Conservation (phyloP, 2,113 vertebrate species). For the Chamaea fasciata region DNA sequence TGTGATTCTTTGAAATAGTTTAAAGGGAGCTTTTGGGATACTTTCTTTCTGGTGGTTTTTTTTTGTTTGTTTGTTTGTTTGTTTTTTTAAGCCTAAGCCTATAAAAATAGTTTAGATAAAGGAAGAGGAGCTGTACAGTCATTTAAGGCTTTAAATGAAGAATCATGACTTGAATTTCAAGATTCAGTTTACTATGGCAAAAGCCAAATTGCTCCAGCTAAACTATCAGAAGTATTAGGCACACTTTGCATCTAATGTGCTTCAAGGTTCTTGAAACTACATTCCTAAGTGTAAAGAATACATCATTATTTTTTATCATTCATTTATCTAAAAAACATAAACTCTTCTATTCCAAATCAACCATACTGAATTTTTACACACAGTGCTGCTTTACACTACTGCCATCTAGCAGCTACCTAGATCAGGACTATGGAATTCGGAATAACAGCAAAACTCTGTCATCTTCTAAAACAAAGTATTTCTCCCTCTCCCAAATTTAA, state of each 20-base stretch:
- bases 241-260: background rate
- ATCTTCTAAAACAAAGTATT: background rate
- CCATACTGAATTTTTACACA: background rate
- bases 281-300: background rate
- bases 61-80: no score
- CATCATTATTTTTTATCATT: background rate
- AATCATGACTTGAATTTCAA: background rate
- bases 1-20: background rate
- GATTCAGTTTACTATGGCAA: background rate
- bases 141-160: background rate
- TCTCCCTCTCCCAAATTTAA: background rate
- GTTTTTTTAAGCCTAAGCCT: background rate
- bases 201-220: background rate
- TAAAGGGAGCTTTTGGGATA: background rate
- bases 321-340: background rate
- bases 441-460: background rate
- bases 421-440: background rate
- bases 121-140: background rate
- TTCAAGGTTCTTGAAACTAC: background rate
- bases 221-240: background rate
- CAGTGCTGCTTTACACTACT: background rate
- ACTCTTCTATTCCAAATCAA: background rate
- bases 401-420: slow-evolving; percentile 30
- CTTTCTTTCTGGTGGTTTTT: background rate
- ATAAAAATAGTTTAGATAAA: background rate